Evolutionary conservation across 2,797 vertebrate genomes (phyloP), one percentile per base, ranked within the genome.

Genomic region (Microtus obscurus): DNA sequence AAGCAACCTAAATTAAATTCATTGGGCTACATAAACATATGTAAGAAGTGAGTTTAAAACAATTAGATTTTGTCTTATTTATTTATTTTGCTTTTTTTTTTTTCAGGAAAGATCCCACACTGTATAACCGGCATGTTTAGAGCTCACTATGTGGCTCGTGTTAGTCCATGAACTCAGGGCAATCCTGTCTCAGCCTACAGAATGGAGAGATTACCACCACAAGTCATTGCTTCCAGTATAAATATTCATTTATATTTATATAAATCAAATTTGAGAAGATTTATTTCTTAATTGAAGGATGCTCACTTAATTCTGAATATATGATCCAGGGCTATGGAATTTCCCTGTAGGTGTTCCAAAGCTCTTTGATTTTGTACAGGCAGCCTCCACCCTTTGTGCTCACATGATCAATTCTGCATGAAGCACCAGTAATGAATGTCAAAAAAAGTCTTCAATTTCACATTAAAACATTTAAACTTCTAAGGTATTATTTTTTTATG

Each of bases 141-240:
- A 86, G 25, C 19, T 69, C 45, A 86, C 63, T 51, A 25, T n/a
- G 43, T 17, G 25, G 11, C 34, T 69, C 17, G 13, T 34, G 40
- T 29, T 65, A 45, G 43, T 61, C 17, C 8, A 2, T 45, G 40
- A 34, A 65, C 16, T 34, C 29, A 34, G 45, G 40, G 56, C 3
- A 31, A 51, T 37, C 12, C 31, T 69, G 63, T 3, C 43, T 69
- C 63, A 9, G 17, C 17, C 5, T 69, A 19, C 63, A 51, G 65
- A 29, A 9, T 40, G 0, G 3, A n/a, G 2, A 7, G 9, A 71
- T 53, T 37, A 14, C 19, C 31, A 51, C 5, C 1, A 0, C 9
- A 14, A 69, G 31, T 37, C 34, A 56, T 1, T 40, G n/a, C 5
- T 12, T 10, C 34, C 13, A 40, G 67, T 48, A n/a, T 48, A 48